phyloP scores from a whole-genome alignment of 2,797 vertebrate genomes.

The Eulemur mongoz region DNA sequence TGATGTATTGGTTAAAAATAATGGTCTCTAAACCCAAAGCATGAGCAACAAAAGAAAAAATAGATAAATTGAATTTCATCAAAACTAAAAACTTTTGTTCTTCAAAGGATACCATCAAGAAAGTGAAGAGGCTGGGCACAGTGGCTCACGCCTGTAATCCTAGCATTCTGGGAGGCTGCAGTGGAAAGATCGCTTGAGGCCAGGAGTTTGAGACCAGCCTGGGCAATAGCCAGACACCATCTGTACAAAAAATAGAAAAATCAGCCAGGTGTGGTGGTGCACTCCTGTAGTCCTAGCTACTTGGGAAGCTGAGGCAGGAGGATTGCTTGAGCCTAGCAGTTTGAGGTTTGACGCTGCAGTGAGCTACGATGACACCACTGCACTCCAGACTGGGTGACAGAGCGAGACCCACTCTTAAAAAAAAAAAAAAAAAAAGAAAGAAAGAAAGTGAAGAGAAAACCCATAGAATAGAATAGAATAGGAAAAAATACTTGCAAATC shows the following conservation, averaged over 20 bases:
- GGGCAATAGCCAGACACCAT: no score
- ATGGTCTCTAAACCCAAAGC: background rate
- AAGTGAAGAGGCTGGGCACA: background rate
- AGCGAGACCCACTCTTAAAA: background rate
- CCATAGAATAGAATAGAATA: background rate
- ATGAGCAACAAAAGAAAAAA: background rate
- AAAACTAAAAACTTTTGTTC: background rate
- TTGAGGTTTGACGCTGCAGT: no score
- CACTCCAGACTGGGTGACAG: background rate
- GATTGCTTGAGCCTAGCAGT: no score
- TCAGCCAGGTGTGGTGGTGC: no score
- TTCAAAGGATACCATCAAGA: background rate
- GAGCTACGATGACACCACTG: no score
- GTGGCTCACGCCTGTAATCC: background rate
- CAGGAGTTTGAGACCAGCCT: background rate
- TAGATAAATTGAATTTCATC: background rate
- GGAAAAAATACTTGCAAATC: background rate
- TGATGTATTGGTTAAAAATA: background rate
- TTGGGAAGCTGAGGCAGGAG: no score
- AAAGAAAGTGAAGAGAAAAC: background rate
- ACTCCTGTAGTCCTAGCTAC: no score
- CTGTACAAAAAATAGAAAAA: no score
- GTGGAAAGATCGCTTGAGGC: background rate
- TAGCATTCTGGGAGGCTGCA: background rate
- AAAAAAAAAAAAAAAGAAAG: background rate